Percentiles rank a stretch among this genome's conserved stretches.
These are phyloP conservation scores for Colossoma macropomum DNA, from an alignment of 2,113 vertebrate genomes.

Conservation along the genomic window DNA sequence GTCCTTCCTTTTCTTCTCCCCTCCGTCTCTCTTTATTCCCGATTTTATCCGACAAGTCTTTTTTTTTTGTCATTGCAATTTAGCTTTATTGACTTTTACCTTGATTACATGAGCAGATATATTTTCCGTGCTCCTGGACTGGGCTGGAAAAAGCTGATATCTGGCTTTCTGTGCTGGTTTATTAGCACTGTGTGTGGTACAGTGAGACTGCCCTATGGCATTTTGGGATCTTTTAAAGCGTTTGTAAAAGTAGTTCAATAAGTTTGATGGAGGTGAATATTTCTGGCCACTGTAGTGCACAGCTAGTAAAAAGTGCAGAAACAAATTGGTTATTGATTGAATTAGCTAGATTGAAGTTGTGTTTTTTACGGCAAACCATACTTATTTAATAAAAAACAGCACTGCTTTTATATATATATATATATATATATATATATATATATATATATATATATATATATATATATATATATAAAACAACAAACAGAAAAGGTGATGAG, in stretches of 20 bases:
- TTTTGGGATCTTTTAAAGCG: slow-evolving; percentile 29
- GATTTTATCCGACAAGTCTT: neutral
- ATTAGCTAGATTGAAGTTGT: neutral
- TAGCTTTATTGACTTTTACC: slow-evolving; percentile 54
- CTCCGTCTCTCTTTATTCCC: neutral
- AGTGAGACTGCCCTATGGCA: neutral
- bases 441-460: too few species aligned
- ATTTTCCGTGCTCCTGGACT: neutral
- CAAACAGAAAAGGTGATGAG: too few species aligned
- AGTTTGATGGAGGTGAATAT: slow-evolving; percentile 28
- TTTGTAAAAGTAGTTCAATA: slow-evolving; percentile 39
- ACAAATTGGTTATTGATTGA: slow-evolving; percentile 29
- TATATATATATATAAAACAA: too few species aligned
- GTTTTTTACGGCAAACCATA: neutral
- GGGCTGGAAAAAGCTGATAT: slow-evolving; percentile 15
- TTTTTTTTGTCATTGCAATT: slow-evolving; percentile 7
- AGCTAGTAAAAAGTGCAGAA: slow-evolving; percentile 21
- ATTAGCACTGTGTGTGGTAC: slow-evolving; percentile 3
- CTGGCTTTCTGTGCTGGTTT: slow-evolving; percentile 9
- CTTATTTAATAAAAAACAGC: too few species aligned
- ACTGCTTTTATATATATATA: too few species aligned
- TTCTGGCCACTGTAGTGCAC: slow-evolving; percentile 18
- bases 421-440: too few species aligned
- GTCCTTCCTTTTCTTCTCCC: neutral
- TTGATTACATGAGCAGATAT: slow-evolving; percentile 33